Evolutionary conservation across 2,888 invertebrate species (phyloP), one percentile per base, ranked within the genome.

Genomic region (Acanthoscelides obtectus): DNA sequence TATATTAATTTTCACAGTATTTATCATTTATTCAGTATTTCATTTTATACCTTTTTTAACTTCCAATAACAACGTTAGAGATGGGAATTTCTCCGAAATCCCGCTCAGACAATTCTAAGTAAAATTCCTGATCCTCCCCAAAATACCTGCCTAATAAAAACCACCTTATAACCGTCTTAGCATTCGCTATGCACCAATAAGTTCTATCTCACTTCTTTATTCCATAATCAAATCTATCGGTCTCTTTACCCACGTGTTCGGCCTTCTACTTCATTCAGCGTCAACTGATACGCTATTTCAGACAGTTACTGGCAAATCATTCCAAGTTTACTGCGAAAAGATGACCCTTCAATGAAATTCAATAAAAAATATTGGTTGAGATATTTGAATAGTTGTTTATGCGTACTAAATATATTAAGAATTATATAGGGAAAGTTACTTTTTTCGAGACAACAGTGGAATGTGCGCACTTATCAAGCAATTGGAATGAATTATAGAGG

Each of bases 401-500:
- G 12, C 1, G 3, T 3, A 45, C 45, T n/a, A n/a, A 45, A 45
- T 45, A 12, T 45, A 17, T 45, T 45, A 12, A 45, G 17, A 45
- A 45, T 17, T 6, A 45, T 12, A 3, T 12, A 17, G 8, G 17
- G 6, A 4, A 45, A 3, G 17, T 12, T 45, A 1, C 17, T 45
- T 12, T 17, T 45, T 12, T 12, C 6, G 17, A 45, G 1, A 45
- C 5, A 45, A 6, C 17, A 1, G 12, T 12, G 12, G 5, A 45
- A 45, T 45, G 12, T 12, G 45, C 45, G 45, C 45, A 45, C 45
- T 6, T 12, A 45, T 64, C 71, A 72, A 21, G 65, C 64, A 71
- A 45, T 21, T 12, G 20, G 75, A 70, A 69, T 67, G 72, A 71
- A 70, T 67, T 73, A 68, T 66, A n/a, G 69, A 73, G 72, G 72